phyloP scores from a whole-genome alignment of 2,797 vertebrate species.

The Spinibarbus caldwelli region DNA sequence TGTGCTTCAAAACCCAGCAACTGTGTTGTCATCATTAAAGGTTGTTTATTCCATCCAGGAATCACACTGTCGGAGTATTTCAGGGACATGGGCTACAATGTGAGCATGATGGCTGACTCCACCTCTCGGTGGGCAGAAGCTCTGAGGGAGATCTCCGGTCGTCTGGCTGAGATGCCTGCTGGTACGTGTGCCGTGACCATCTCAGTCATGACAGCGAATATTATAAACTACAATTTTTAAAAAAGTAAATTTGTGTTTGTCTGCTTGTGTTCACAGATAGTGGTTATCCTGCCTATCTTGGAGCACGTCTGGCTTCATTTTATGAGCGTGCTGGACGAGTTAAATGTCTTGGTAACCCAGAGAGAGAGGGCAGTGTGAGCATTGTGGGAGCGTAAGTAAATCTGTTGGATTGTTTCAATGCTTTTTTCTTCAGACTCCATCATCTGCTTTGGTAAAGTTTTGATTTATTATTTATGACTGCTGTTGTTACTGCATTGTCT shows the following conservation, averaged over 20 bases:
- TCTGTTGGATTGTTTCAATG: not conserved
- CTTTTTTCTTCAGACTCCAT: not conserved
- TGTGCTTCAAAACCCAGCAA: not conserved
- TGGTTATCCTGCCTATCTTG: slow-evolving; percentile 91
- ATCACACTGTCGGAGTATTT: slow-evolving; percentile 99
- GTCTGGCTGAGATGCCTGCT: slow-evolving; percentile 98
- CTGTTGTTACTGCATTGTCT: not conserved
- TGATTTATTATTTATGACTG: not conserved
- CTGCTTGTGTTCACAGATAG: slow-evolving; percentile 78
- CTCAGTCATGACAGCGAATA: not conserved
- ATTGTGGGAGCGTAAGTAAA: slow-evolving; percentile 95
- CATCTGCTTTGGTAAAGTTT: not conserved
- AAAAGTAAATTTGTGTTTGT: not conserved
- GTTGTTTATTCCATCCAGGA: slow-evolving; percentile 66
- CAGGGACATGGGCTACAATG: slow-evolving; percentile 98
- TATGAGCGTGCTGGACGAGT: slow-evolving; percentile 95
- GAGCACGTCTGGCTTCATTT: slow-evolving; percentile 94
- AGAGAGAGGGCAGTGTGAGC: slow-evolving; percentile 96
- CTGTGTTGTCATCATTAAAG: not conserved
- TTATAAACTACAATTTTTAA: not conserved
- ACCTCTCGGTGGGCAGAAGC: slow-evolving; percentile 99
- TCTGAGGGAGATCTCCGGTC: slow-evolving; percentile 95
- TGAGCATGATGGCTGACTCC: slow-evolving; percentile 99
- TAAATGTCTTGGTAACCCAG: slow-evolving; percentile 95
- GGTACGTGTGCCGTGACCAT: slow-evolving; percentile 74